Base-by-base conservation (phyloP, 2,888 invertebrate species). In the Fragum fragum region DNA sequence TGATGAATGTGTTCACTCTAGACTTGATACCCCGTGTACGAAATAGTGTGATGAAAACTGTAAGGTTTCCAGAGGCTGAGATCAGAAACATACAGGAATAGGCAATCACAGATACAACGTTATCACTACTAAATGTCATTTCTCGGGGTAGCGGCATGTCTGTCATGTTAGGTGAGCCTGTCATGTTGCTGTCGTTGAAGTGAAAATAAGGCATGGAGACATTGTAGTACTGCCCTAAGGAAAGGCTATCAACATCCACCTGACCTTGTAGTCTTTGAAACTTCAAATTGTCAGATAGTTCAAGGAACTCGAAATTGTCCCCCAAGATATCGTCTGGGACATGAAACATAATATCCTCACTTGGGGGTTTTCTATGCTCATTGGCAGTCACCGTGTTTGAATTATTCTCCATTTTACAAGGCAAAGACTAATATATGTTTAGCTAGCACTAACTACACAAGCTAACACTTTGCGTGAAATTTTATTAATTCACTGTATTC, bases 111-210 rank as follows among this genome's bases (percentile, higher is more conserved):
- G 97, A 97, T 73, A 98, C 96, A 92, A 97, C 95, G 93, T 98
- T 97, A 0, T 97, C 97, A 85, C 97, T 96, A 93, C 97, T 98
- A 94, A 98, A 98, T 42, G 95, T 95, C 97, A 98, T 97, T 90
- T 97, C 97, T 63, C 83, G 74, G 9, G 92, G 90, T 21, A 82
- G 36, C 23, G 66, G 26, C 7, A 6, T 26, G 16, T 47, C 47
- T 0, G 73, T 32, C 14, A 53, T n/a, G 39, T 73, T 73, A 0
- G 26, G n/a, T 7, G 21, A 21, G 14, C 47, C 23, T 1, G 23
- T 47, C n/a, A 28, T 70, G n/a, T 28, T 39, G 23, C 23, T 66
- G 18, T 16, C 66, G 32, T 66, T 66, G 26, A 42, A 42, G 28
- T 66, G 1, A 23, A 61, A n/a, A 47, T 47, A 47, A 47, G 47